Base-by-base conservation (phyloP, 1,140 invertebrate genomes). In the Bombus waltoni region DNA sequence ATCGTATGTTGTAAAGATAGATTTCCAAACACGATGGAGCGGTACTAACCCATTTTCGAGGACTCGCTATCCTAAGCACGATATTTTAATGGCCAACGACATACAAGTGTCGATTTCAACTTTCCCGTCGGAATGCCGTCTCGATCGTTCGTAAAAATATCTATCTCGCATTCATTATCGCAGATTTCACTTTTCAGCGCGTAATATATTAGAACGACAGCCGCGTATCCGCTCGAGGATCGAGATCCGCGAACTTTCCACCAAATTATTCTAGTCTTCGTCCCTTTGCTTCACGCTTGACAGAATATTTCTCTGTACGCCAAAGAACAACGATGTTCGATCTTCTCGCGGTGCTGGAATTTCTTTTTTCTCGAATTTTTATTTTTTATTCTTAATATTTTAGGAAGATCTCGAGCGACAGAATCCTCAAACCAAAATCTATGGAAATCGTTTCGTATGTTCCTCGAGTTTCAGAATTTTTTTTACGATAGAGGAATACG, bases 181-280 rank as follows among this genome's bases (percentile, higher is more conserved):
- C 25, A 28, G 76, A 59, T 84, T 84, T 84, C 83, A 80, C 83
- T 80, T 80, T 84, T 71, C 68, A 22, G 8, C 76, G 76, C 76
- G 40, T 80, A 72, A 79, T 84, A 72, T 73, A 84, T 84, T 84
- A 84, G 66, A 62, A 57, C 66, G 81, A 83, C 62, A 68, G 62
- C 47, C 28, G 42, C 73, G 59, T 65, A 35, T n/a, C 66, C n/a
- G 77, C 71, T 70, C 15, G 25, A 40, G 10, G 13, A n/a, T 47
- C 42, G 22, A n/a, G 40, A 79, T 57, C 32, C 28, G 9, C 81
- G 10, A 40, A 76, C 81, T 83, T 83, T 83, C 81, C 81, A 82
- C 35, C 18, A 40, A 18, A 18, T 38, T 22, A 28, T 59, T 38
- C 25, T 3, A 76, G 6, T 22, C 15, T 38, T 76, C 8, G 25